Conservation (phyloP, 2,113 vertebrate species). For the Campylomormyrus tamandua region DNA sequence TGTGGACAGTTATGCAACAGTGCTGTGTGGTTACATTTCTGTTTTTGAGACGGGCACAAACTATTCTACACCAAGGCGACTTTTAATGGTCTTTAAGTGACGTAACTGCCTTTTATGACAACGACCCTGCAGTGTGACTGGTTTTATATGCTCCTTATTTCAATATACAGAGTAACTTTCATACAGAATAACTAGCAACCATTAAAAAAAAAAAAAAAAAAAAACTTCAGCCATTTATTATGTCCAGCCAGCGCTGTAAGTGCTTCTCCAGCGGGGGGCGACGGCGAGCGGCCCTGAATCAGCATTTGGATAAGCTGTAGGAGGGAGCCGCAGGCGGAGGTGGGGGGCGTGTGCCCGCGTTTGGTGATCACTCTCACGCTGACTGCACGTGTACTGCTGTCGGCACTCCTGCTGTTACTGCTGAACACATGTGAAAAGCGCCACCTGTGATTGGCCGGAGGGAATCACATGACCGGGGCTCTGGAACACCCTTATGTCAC, state of each 20-base stretch:
- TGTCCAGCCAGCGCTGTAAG: neutral
- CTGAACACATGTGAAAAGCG: neutral
- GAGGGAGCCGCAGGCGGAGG: neutral
- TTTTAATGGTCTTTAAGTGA: neutral
- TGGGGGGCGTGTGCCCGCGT: neutral
- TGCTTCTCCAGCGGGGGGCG: neutral
- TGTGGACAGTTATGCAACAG: neutral
- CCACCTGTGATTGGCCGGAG: neutral
- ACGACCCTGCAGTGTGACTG: neutral
- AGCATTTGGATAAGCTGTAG: neutral
- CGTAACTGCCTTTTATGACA: neutral
- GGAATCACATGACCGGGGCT: neutral
- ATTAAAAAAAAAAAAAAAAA: neutral
- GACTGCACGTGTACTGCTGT: neutral
- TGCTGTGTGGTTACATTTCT: neutral
- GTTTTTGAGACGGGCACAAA: neutral
- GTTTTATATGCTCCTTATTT: neutral
- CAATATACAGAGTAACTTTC: neutral
- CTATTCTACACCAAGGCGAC: neutral
- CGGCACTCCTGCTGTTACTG: neutral
- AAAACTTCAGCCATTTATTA: neutral
- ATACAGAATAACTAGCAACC: neutral
- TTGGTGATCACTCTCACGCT: neutral
- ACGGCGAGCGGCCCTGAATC: neutral
- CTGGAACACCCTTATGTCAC: neutral